Evolutionary conservation across 2,888 invertebrate species (phyloP), one percentile per base, ranked within the genome.

Genomic region (Gastrophysa polygoni): DNA sequence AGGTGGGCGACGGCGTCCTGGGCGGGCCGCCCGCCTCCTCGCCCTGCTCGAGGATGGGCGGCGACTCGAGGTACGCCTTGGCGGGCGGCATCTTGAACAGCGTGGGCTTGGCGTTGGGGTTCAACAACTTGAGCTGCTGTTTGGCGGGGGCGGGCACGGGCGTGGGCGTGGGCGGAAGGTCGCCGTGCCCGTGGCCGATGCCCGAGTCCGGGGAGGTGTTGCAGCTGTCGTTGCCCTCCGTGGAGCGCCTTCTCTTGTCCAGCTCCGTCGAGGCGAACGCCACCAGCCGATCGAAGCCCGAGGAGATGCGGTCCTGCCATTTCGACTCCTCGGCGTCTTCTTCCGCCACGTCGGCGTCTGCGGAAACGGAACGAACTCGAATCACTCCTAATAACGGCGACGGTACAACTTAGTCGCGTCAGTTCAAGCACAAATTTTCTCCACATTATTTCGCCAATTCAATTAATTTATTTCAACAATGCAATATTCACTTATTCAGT

Each of bases 301-400:
- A 94, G 80, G 92, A 93, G 74, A 96, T 93, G 71, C 94, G 91
- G 81, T 95, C 93, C 81, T 95, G 94, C 95, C 95, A 96, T 81
- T 93, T 92, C 73, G 91, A 89, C 81, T 92, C 91, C 80, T 91
- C 91, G 71, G 89, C 91, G 73, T 89, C 89, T 77, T 87, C 87
- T 73, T 85, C 86, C 68, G 82, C 85, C 68, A 82, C 85, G 77
- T 87, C 87, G 70, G 83, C 84, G 81, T 86, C 87, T 85, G 82
- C 56, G 68, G 57, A 64, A 63, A 63, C 59, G 62, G 56, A 64
- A 14, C 8, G 46, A 61, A n/a, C n/a, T n/a, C n/a, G n/a, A 64
- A 61, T 49, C 18, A 47, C 24, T 6, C 28, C n/a, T n/a, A n/a
- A n/a, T n/a, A n/a, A n/a, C n/a, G n/a, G n/a, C n/a, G n/a, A n/a